These are phyloP conservation scores for Carlito syrichta DNA, from an alignment of 2,113 vertebrate genomes.

Conservation along the genomic window DNA sequence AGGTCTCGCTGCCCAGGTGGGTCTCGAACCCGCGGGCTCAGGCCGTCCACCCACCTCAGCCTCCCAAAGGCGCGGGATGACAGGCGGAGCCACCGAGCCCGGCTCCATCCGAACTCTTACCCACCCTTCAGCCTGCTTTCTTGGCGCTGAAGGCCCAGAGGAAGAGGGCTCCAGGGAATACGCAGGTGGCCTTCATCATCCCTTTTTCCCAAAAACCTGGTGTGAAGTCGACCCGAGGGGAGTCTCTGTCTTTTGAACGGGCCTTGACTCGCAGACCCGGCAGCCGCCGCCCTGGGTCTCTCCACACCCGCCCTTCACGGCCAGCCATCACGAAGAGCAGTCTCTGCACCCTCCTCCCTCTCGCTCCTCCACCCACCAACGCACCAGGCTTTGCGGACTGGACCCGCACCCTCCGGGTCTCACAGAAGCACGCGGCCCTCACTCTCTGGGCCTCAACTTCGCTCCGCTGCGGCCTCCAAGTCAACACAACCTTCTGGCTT, in stretches of 20 bases:
- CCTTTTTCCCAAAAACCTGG: background rate
- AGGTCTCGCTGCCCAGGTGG: too few relatives aligned
- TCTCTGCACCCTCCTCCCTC: background rate
- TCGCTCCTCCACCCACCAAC: background rate
- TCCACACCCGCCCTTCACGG: background rate
- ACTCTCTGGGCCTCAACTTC: background rate
- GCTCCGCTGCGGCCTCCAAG: background rate
- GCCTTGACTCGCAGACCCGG: background rate
- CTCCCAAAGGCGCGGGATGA: too few relatives aligned
- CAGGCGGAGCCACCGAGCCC: too few relatives aligned
- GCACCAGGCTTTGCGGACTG: background rate
- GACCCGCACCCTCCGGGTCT: background rate
- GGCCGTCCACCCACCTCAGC: too few relatives aligned
- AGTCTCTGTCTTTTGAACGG: background rate
- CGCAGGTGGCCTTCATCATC: background rate
- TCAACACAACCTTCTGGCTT: too few relatives aligned
- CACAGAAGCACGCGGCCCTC: fast-evolving
- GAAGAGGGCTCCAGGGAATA: background rate
- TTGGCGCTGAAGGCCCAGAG: background rate
- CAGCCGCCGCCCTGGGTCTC: background rate
- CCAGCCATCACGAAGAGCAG: background rate
- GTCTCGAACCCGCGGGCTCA: too few relatives aligned
- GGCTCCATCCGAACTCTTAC: background rate
- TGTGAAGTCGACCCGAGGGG: background rate
- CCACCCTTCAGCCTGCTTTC: too few relatives aligned